These are phyloP conservation scores for Monoplex corrugatus DNA, from an alignment of 2,888 invertebrate genomes.

Conservation along the genomic window DNA sequence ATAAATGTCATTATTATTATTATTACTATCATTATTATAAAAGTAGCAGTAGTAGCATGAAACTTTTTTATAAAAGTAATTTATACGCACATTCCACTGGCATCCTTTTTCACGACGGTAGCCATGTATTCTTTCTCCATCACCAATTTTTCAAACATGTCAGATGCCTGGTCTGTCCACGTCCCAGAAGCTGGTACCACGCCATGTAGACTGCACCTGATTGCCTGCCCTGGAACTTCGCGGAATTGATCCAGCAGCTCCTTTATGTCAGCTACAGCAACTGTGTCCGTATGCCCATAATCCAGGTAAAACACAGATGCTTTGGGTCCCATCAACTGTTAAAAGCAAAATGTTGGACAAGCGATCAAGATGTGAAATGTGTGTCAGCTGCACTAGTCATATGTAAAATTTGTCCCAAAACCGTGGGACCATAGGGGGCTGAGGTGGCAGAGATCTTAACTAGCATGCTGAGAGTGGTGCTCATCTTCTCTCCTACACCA, in stretches of 20 bases:
- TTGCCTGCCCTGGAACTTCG: conserved; percentile 69
- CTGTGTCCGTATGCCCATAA: conserved; percentile 76
- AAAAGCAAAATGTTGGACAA: no score
- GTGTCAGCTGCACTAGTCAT: no score
- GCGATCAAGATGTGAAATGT: no score
- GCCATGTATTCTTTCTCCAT: conserved; percentile 68
- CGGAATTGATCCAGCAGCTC: conserved; percentile 70
- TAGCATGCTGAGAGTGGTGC: no score
- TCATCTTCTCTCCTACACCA: no score
- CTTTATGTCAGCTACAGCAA: conserved; percentile 64
- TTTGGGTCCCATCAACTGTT: conserved; percentile 54
- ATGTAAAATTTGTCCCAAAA: no score
- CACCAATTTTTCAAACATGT: conserved; percentile 70
- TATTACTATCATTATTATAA: no score
- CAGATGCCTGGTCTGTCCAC: conserved; percentile 70
- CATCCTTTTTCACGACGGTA: conserved; percentile 59
- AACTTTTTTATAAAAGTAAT: neutral
- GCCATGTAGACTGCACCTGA: conserved; percentile 70
- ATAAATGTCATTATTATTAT: no score
- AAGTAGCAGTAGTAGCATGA: no score
- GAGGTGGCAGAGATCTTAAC: no score
- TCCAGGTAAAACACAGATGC: conserved; percentile 75
- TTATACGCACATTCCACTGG: conserved; percentile 30
- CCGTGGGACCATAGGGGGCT: no score
- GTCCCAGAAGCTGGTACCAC: conserved; percentile 64